A percentile compares a stretch with the other conserved stretches of the same genome.
phyloP scores from a whole-genome alignment of 2,113 vertebrate species.

The Barbus barbus region DNA sequence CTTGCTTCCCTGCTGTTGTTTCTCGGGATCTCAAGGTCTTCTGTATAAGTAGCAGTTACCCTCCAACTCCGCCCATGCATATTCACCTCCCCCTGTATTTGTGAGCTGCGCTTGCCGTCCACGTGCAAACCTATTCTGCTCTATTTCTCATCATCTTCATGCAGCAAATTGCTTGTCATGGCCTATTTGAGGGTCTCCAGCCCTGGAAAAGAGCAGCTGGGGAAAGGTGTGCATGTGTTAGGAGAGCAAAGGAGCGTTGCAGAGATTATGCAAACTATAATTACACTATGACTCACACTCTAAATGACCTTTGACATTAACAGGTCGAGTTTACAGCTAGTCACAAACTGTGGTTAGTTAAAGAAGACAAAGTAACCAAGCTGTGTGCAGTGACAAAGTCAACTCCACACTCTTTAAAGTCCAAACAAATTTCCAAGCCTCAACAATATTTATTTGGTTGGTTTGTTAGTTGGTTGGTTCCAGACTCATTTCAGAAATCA shows the following conservation, averaged over 20 bases:
- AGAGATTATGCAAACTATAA: conserved; percentile 5
- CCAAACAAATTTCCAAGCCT: not conserved
- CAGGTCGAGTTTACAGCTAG: not conserved
- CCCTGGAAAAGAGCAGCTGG: conserved; percentile 55
- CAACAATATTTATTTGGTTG: not conserved
- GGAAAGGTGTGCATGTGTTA: conserved; percentile 8
- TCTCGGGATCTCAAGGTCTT: conserved; percentile 15
- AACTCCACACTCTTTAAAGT: not conserved
- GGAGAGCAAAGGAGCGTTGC: not conserved
- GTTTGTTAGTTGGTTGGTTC: too few relatives aligned
- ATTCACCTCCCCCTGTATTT: conserved; percentile 53
- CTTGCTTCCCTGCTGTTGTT: not conserved
- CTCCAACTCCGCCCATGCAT: conserved; percentile 8
- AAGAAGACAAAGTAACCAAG: not conserved
- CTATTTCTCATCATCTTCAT: conserved; percentile 70
- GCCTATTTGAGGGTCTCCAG: conserved; percentile 70
- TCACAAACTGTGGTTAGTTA: not conserved
- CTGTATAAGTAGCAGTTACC: not conserved
- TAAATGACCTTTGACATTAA: not conserved
- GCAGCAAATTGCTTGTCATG: conserved; percentile 74
- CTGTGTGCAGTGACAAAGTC: not conserved
- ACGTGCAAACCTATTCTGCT: conserved; percentile 61
- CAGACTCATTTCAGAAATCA: too few relatives aligned
- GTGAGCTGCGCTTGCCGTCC: conserved; percentile 57
- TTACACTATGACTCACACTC: not conserved